phyloP scores from a whole-genome alignment of 2,888 invertebrate species.

The Pseudanteris insignis region DNA sequence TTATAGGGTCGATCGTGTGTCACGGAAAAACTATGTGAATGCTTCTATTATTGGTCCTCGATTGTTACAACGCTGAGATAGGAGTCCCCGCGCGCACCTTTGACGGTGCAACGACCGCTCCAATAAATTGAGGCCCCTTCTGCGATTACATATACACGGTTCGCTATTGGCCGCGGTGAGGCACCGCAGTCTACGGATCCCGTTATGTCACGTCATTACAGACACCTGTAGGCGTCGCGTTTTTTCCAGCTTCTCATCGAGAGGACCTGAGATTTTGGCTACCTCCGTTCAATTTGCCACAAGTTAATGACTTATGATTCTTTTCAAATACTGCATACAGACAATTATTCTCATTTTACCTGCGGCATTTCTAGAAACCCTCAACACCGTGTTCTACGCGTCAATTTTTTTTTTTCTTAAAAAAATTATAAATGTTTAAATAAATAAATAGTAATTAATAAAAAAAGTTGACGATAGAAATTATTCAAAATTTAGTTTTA shows the following conservation, averaged over 20 bases:
- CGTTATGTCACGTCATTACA: conserved; percentile 66
- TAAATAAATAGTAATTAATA: no score
- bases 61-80: no score
- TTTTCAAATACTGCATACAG: conserved; percentile 7
- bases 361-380: no score
- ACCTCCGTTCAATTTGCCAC: conserved; percentile 11
- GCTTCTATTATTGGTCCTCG: no score
- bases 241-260: conserved; percentile 32
- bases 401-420: no score
- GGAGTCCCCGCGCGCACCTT: conserved; percentile 9
- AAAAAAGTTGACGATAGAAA: no score
- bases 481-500: no score
- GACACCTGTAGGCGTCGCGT: conserved; percentile 59
- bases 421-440: no score
- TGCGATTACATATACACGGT: conserved; percentile 57
- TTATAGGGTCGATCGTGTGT: no score
- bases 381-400: background rate
- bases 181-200: conserved; percentile 58
- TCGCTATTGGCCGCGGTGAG: conserved; percentile 55
- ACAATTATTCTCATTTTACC: background rate
- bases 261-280: conserved; percentile 23
- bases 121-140: conserved; percentile 60
- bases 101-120: conserved; percentile 64
- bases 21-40: no score
- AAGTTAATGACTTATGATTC: background rate